Evolutionary conservation across 2,888 invertebrate species (phyloP), one percentile per base, ranked within the genome.

Genomic region (Philhelius pedissequus): DNA sequence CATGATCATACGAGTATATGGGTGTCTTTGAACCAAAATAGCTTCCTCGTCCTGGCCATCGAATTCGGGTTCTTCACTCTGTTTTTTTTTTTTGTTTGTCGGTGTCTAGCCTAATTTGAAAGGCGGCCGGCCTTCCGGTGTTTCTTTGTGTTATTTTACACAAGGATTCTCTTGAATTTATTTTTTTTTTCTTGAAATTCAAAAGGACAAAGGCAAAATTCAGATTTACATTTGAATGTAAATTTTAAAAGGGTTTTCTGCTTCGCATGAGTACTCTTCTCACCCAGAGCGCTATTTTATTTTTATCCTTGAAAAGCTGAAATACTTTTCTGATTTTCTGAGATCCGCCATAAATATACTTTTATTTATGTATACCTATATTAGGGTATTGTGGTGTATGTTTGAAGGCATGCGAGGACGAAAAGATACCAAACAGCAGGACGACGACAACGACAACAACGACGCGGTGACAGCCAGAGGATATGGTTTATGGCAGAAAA

Each of bases 161-260:
- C 6, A 50, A 66, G 54, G 30, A 48, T 22, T 79, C 52, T 64
- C 79, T 84, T 66, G 66, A 69, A 74, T 60, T 56, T 5, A 25
- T 18, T 30, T n/a, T 56, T 18, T 4, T 5, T 43, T 20, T 64
- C 7, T 20, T 15, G n/a, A 48, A 64, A 20, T 32, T 48, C 30
- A 25, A 60, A 60, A 40, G 60, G 30, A 62, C 43, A 62, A 38
- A 62, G 25, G 38, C 11, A 15, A 27, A 66, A 71, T 48, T 66
- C 54, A 70, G 79, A 84, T 80, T 84, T 84, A 68, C 84, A 84
- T 84, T 79, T 80, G 71, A 76, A 84, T 84, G 80, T 76, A 84
- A 76, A 84, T 84, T 71, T 66, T 50, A 27, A 79, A 79, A 80
- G 80, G 84, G 83, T 43, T 60, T 58, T 75, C 48, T 35, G 69